Evolutionary conservation across 2,797 vertebrate species (phyloP).

Genomic region (Emys orbicularis): DNA sequence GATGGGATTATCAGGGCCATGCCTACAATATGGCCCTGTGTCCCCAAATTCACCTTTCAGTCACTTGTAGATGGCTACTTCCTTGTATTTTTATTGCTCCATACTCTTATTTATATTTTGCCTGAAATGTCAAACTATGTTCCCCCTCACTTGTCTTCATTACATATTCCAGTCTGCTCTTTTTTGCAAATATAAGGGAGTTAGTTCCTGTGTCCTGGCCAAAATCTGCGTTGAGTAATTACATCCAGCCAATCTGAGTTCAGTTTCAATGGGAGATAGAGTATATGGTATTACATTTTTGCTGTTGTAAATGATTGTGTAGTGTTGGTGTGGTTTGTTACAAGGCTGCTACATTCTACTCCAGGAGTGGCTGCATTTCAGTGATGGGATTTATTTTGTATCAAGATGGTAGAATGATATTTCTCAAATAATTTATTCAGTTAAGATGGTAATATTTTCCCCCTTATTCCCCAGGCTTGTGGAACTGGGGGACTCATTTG

Average conservation of each 20-base stretch:
- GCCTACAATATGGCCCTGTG: no score
- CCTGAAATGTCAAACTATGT: background rate
- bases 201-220: background rate
- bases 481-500: background rate
- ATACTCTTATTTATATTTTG: background rate
- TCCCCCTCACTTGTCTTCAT: background rate
- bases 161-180: background rate
- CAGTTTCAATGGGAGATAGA: background rate
- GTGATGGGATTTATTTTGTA: background rate
- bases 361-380: background rate
- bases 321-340: background rate
- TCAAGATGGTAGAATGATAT: background rate
- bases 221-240: background rate
- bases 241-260: background rate
- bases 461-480: background rate
- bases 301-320: background rate
- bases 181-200: background rate
- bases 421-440: background rate
- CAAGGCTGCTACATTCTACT: background rate
- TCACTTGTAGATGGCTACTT: background rate
- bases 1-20: background rate
- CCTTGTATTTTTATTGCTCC: background rate
- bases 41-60: background rate
- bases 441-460: background rate
- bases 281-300: no score